Conservation (phyloP, 2,113 vertebrate genomes). For the Gnathonemus longibarbis region DNA sequence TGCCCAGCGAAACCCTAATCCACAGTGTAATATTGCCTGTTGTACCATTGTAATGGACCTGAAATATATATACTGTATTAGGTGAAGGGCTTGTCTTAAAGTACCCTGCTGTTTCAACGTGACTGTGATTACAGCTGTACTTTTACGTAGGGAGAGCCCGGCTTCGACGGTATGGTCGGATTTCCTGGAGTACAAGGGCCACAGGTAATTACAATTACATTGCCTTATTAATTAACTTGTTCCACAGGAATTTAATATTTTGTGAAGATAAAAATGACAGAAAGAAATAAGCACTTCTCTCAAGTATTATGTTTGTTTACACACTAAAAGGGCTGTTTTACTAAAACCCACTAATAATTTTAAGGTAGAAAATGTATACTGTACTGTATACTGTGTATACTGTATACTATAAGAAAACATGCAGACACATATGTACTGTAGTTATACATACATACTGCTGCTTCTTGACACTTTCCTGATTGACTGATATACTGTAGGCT, state of each 20-base stretch:
- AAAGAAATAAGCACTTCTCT: background rate
- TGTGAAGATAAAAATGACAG: background rate
- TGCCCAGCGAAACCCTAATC: background rate
- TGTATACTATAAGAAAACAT: background rate
- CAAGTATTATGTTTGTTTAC: background rate
- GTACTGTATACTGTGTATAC: background rate
- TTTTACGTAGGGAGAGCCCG: slow-evolving; percentile 51
- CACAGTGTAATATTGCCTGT: background rate
- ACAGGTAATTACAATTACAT: slow-evolving; percentile 46
- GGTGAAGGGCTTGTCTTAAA: background rate
- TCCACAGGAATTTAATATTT: background rate
- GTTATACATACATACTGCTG: background rate
- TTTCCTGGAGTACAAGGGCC: slow-evolving; percentile 50
- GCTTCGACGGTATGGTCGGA: slow-evolving; percentile 45
- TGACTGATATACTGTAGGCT: background rate
- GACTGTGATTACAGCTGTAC: background rate
- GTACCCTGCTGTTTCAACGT: background rate
- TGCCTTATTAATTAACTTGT: background rate
- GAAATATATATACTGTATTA: background rate
- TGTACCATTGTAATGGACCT: background rate
- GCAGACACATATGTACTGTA: background rate
- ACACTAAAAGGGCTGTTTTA: background rate
- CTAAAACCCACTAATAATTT: background rate
- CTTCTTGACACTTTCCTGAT: background rate
- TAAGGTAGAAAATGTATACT: background rate